Conservation (phyloP, 2,888 invertebrate species). For the Syritta pipiens region DNA sequence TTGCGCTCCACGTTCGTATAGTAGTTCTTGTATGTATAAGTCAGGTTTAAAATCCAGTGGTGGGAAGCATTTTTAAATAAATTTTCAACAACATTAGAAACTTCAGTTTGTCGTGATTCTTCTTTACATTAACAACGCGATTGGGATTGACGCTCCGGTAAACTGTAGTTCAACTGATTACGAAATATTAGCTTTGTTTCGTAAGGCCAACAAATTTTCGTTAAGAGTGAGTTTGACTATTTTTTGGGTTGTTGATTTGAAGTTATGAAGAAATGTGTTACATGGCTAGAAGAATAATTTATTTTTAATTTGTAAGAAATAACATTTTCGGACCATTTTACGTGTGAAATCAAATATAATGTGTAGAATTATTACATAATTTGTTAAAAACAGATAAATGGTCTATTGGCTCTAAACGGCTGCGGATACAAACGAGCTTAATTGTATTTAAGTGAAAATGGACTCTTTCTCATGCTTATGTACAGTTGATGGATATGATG, state of each 20-base stretch:
- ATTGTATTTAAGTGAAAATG: no score
- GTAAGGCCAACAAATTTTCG: conserved; percentile 58
- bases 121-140: conserved; percentile 75
- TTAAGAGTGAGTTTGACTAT: conserved; percentile 62
- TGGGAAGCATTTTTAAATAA: conserved; percentile 76
- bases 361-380: no score
- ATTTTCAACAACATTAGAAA: conserved; percentile 76
- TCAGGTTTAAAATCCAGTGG: conserved; percentile 40
- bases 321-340: background rate
- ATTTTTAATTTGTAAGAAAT: background rate
- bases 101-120: conserved; percentile 78
- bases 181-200: conserved; percentile 60
- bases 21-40: conserved; percentile 51
- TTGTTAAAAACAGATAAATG: no score
- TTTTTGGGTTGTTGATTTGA: conserved; percentile 29
- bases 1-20: conserved; percentile 36
- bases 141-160: conserved; percentile 38
- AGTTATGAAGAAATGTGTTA: conserved; percentile 31
- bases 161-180: conserved; percentile 35
- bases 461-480: background rate
- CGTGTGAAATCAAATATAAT: background rate
- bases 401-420: no score
- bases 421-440: no score
- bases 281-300: conserved; percentile 28
- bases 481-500: background rate